Conservation (phyloP, 2,888 invertebrate genomes). For the Ochropleura plecta region DNA sequence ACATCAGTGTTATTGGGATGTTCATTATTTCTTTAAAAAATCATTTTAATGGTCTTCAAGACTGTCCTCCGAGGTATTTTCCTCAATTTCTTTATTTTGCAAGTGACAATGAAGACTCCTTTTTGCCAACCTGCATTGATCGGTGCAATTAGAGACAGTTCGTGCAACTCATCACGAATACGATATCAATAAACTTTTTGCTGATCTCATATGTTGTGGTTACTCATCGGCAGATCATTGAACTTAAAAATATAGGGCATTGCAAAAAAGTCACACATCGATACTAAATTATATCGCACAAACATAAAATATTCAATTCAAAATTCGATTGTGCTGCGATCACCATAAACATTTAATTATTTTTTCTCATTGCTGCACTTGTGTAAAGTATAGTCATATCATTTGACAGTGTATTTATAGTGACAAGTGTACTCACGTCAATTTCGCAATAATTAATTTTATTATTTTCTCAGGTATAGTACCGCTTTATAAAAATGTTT, state of each 20-base stretch:
- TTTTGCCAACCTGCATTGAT: constrained; percentile 16
- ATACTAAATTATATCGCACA: constrained; percentile 12
- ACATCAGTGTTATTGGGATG: background rate
- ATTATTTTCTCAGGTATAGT: constrained; percentile 5
- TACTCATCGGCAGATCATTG: constrained; percentile 40
- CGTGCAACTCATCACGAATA: constrained; percentile 24
- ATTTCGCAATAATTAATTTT: background rate
- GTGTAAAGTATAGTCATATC: constrained; percentile 6
- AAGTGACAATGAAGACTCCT: constrained; percentile 7
- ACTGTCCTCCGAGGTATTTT: background rate
- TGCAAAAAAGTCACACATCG: constrained; percentile 25
- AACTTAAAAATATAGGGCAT: constrained; percentile 32
- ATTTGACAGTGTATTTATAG: constrained; percentile 27
- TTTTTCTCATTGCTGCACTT: constrained; percentile 27
- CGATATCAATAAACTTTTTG: constrained; percentile 33
- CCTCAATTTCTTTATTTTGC: background rate
- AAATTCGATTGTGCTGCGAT: constrained; percentile 34
- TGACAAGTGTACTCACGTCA: constrained; percentile 37
- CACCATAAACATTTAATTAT: constrained; percentile 46
- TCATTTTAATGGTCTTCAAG: background rate
- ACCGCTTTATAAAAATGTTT: background rate
- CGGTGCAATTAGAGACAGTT: constrained; percentile 18
- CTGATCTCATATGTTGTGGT: constrained; percentile 31
- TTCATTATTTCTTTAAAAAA: background rate
- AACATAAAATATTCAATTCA: constrained; percentile 35